Conservation (phyloP, 2,888 invertebrate species). For the Eremobia ochroleuca region DNA sequence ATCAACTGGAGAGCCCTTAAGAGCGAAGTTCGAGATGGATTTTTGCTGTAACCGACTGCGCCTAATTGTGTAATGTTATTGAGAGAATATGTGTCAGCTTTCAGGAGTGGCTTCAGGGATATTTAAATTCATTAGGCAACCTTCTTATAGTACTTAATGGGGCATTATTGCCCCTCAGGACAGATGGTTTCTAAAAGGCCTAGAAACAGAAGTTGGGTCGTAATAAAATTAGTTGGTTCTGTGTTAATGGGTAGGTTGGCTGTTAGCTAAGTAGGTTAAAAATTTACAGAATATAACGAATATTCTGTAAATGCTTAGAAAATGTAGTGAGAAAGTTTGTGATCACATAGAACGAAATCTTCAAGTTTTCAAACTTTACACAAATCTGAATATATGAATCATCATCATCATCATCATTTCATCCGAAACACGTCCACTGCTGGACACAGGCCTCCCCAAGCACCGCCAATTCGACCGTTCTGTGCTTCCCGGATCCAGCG, state of each 20-base stretch:
- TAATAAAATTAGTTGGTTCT: constrained; percentile 57
- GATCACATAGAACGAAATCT: background rate
- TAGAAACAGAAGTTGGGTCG: constrained; percentile 62
- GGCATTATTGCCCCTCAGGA: constrained; percentile 67
- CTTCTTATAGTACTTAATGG: constrained; percentile 70
- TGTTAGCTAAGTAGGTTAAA: constrained; percentile 43
- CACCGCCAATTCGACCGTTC: background rate
- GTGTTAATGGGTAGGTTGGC: constrained; percentile 44
- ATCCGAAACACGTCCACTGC: background rate
- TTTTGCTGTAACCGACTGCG: constrained; percentile 87
- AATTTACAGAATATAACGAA: constrained; percentile 21
- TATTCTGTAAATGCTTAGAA: too few species aligned
- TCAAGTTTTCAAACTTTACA: background rate
- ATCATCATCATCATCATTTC: background rate
- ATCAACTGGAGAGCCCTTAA: constrained; percentile 86
- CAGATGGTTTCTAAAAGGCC: constrained; percentile 69
- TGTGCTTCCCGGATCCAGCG: background rate
- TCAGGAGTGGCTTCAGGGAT: constrained; percentile 73
- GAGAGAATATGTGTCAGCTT: constrained; percentile 82
- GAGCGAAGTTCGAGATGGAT: constrained; percentile 90
- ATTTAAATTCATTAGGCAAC: constrained; percentile 76
- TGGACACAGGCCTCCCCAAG: too few species aligned
- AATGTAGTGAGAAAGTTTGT: background rate
- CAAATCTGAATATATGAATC: background rate
- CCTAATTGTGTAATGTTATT: constrained; percentile 84